Percentiles rank a stretch among this genome's conserved stretches.
These are phyloP conservation scores for Cyprinus carpio DNA, from an alignment of 2,113 vertebrate species.

Conservation along the genomic window DNA sequence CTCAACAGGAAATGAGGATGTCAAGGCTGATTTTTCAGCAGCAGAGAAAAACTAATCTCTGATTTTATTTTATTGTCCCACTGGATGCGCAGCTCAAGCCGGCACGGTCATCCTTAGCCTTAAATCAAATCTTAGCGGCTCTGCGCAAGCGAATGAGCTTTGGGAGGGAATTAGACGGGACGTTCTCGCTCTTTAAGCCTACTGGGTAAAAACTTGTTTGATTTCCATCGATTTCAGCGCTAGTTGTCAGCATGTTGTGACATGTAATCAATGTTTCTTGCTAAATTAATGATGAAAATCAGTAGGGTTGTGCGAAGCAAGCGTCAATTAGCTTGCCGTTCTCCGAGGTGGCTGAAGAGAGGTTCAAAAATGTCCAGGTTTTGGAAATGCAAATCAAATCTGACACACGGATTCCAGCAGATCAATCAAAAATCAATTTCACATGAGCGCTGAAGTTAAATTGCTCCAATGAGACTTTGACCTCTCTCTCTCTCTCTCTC, in stretches of 20 bases:
- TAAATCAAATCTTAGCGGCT: conserved; percentile 47
- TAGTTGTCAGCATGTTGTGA: conserved; percentile 42
- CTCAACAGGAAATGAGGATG: conserved; percentile 74
- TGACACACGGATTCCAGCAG: conserved; percentile 9
- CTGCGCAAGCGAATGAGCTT: conserved; percentile 19
- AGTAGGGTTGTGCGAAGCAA: conserved; percentile 9
- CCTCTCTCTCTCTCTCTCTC: conserved; percentile 2
- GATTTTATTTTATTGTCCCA: conserved; percentile 64
- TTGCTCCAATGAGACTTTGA: not conserved
- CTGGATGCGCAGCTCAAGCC: conserved; percentile 22
- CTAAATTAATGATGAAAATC: conserved; percentile 40
- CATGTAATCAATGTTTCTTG: conserved; percentile 41
- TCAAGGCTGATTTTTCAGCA: conserved; percentile 70
- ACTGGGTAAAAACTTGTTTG: conserved; percentile 43
- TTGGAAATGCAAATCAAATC: conserved; percentile 25
- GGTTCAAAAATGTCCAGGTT: conserved; percentile 21
- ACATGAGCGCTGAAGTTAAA: conserved; percentile 12
- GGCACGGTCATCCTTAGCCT: conserved; percentile 41
- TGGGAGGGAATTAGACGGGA: conserved; percentile 32
- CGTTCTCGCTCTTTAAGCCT: conserved; percentile 10
- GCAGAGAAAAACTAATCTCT: conserved; percentile 65
- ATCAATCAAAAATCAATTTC: conserved; percentile 42
- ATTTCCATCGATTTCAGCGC: conserved; percentile 36
- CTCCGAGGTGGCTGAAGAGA: not conserved
- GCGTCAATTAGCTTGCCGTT: conserved; percentile 31